Evolutionary conservation across 2,113 vertebrate species (phyloP).

Genomic region (Campylomormyrus numenius): DNA sequence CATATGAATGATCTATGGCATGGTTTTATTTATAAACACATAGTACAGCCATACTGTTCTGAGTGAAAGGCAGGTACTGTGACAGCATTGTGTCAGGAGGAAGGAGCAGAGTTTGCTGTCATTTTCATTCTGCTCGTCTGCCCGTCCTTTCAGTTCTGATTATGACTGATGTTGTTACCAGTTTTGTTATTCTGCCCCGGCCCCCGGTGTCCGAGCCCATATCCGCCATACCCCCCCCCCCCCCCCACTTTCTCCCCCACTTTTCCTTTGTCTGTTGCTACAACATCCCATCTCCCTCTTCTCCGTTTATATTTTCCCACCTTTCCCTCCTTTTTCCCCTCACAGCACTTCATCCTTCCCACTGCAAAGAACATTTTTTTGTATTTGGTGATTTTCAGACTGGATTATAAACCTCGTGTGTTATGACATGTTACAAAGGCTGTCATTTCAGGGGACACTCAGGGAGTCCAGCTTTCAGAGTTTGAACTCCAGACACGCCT

Average conservation of each 20-base stretch:
- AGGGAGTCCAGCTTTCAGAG: neutral
- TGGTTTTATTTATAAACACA: neutral
- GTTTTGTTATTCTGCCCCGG: neutral
- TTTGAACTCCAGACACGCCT: neutral
- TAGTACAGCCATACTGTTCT: neutral
- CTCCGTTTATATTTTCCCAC: too few species aligned
- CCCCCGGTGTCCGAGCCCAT: neutral
- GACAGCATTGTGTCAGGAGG: neutral
- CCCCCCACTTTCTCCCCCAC: too few species aligned
- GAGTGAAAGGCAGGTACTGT: neutral
- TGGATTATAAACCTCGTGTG: neutral
- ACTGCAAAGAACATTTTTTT: neutral
- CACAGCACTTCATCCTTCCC: too few species aligned
- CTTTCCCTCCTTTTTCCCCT: too few species aligned
- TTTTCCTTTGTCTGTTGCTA: too few species aligned
- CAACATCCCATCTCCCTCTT: too few species aligned
- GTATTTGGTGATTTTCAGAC: neutral
- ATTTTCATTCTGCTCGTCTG: neutral
- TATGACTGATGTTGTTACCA: neutral
- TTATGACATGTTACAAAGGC: neutral
- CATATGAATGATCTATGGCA: neutral
- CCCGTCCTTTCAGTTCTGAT: neutral
- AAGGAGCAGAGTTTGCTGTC: neutral
- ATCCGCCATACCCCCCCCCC: neutral
- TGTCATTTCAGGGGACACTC: neutral